Evolutionary conservation across 2,113 vertebrate species (phyloP).

Genomic region (Acanthisitta chloris): DNA sequence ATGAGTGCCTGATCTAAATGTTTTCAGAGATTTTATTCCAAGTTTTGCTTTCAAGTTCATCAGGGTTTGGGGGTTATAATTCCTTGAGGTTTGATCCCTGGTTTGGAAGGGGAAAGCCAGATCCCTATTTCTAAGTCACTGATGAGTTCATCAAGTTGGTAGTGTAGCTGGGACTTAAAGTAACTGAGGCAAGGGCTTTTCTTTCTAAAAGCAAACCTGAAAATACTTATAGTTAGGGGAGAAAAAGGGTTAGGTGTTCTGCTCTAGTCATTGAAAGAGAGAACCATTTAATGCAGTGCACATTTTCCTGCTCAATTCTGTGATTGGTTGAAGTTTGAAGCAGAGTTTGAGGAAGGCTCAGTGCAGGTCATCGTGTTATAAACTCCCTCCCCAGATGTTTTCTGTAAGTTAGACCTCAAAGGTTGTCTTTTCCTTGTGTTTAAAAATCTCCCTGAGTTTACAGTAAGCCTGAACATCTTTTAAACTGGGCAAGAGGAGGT

Average conservation of each 20-base stretch:
- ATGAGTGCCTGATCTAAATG: background rate
- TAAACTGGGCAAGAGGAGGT: background rate
- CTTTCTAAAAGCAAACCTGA: background rate
- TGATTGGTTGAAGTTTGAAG: background rate
- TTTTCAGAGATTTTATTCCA: background rate
- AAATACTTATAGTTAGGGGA: accelerated
- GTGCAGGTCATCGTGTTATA: background rate
- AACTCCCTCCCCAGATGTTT: accelerated
- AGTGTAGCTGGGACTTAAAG: background rate
- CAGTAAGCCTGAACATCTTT: background rate
- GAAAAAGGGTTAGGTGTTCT: background rate
- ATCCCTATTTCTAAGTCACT: background rate
- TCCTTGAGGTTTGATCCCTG: background rate
- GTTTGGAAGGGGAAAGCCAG: background rate
- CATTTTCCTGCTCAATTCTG: background rate
- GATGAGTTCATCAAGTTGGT: background rate
- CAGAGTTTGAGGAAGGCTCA: background rate
- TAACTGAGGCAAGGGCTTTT: background rate
- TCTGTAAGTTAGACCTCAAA: background rate
- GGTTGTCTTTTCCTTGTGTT: background rate
- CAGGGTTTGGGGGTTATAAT: accelerated
- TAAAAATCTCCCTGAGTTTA: background rate
- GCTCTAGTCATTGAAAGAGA: background rate
- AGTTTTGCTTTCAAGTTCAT: background rate
- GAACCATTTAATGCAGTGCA: accelerated